Evolutionary conservation across 1,140 invertebrate genomes (phyloP).

Genomic region (Drosophila sucinea): DNA sequence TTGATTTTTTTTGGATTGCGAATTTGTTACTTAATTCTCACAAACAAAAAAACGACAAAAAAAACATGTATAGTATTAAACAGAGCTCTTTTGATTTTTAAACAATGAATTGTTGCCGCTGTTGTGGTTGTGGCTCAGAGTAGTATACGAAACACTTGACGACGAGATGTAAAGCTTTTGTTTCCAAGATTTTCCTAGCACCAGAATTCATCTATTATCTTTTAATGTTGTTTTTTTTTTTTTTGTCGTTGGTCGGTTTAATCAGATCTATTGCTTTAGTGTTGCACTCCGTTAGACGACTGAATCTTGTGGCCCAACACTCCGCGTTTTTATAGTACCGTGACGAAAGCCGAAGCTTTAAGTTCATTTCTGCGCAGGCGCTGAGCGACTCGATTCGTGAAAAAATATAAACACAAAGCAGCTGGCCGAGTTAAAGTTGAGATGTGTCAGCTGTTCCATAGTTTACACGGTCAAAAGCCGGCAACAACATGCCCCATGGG

Average conservation of each 20-base stretch:
- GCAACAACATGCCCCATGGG: slow-evolving; percentile 63
- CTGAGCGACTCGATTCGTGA: slow-evolving; percentile 19
- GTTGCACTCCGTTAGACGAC: slow-evolving; percentile 74
- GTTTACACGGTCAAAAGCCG: slow-evolving; percentile 59
- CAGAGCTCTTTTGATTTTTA: background rate
- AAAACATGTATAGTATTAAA: slow-evolving; percentile 1
- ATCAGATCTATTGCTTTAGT: background rate
- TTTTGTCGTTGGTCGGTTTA: slow-evolving; percentile 42
- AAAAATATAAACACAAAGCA: slow-evolving; percentile 80
- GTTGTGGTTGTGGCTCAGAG: background rate
- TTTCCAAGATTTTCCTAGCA: slow-evolving; percentile 33
- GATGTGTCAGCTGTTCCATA: slow-evolving; percentile 61
- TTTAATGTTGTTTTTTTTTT: slow-evolving; percentile 1
- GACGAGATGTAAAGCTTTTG: slow-evolving; percentile 33
- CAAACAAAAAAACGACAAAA: background rate
- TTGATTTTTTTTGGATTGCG: slow-evolving; percentile 39
- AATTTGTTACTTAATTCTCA: slow-evolving; percentile 28
- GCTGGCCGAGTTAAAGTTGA: slow-evolving; percentile 42
- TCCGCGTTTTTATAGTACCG: slow-evolving; percentile 67
- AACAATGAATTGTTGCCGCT: slow-evolving; percentile 5
- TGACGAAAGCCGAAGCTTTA: slow-evolving; percentile 54
- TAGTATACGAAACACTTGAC: slow-evolving; percentile 28
- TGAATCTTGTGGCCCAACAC: slow-evolving; percentile 57
- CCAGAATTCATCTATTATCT: slow-evolving; percentile 48
- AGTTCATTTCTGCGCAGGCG: slow-evolving; percentile 51